Conservation (phyloP, 2,797 vertebrate genomes). For the Luscinia megarhynchos region DNA sequence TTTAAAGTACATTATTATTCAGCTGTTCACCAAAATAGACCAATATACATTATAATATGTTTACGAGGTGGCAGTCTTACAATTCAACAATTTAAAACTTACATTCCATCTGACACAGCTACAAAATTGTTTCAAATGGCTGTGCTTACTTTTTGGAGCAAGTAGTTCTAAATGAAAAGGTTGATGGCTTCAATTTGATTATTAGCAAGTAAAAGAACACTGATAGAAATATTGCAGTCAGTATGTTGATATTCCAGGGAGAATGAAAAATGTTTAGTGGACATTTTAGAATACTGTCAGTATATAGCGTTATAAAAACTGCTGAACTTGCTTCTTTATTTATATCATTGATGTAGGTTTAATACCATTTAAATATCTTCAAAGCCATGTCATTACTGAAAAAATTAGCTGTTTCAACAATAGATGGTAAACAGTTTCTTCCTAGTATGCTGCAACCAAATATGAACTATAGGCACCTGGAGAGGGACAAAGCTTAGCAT, state of each 20-base stretch:
- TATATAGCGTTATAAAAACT: slow-evolving; percentile 11
- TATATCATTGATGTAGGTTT: slow-evolving; percentile 12
- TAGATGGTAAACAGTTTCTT: neutral
- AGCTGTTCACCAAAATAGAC: slow-evolving; percentile 76
- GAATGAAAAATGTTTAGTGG: slow-evolving; percentile 75
- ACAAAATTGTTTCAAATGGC: slow-evolving; percentile 68
- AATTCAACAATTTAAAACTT: slow-evolving; percentile 66
- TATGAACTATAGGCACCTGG: neutral
- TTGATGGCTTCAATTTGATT: slow-evolving; percentile 79
- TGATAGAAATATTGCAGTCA: slow-evolving; percentile 70
- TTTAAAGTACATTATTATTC: slow-evolving; percentile 79
- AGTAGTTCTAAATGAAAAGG: slow-evolving; percentile 75
- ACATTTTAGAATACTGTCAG: slow-evolving; percentile 61
- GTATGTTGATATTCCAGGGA: slow-evolving; percentile 69
- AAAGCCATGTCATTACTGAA: slow-evolving; percentile 4
- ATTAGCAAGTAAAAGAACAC: slow-evolving; percentile 78
- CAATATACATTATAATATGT: slow-evolving; percentile 69
- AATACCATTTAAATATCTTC: slow-evolving; percentile 44
- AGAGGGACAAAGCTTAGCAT: neutral
- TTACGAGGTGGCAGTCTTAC: slow-evolving; percentile 52
- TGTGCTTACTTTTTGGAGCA: slow-evolving; percentile 60
- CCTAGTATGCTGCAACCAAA: neutral
- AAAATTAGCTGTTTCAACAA: slow-evolving; percentile 47
- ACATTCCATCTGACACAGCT: slow-evolving; percentile 47
- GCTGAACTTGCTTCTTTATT: slow-evolving; percentile 45